phyloP scores from a whole-genome alignment of 1,140 invertebrate species.

The Aricia agestis region DNA sequence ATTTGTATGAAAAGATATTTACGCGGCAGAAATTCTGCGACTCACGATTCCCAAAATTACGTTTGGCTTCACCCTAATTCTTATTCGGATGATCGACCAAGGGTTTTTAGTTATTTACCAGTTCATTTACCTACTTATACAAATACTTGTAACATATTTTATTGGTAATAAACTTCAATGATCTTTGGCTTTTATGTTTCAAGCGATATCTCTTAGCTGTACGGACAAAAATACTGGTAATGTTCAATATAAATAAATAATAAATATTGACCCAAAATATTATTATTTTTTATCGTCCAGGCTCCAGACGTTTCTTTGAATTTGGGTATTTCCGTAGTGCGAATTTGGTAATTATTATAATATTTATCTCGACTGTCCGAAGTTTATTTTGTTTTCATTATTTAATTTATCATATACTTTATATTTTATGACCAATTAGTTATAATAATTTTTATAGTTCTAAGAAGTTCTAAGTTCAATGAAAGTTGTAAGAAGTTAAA shows the following conservation, averaged over 20 bases:
- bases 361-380: background rate
- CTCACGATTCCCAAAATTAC: too few species aligned
- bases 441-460: too few species aligned
- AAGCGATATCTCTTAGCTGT: background rate
- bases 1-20: too few species aligned
- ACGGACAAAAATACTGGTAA: background rate
- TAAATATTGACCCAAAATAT: background rate
- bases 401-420: too few species aligned
- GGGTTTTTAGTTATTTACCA: background rate
- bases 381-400: background rate
- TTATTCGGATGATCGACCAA: background rate
- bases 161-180: conserved; percentile 17
- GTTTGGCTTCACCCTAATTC: too few species aligned
- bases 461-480: too few species aligned
- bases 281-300: background rate
- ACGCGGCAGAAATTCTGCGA: too few species aligned
- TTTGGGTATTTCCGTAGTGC: background rate
- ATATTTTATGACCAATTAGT: too few species aligned
- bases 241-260: background rate
- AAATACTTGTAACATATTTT: conserved; percentile 22
- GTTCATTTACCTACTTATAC: background rate
- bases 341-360: background rate
- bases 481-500: too few species aligned
- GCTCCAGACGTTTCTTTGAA: background rate
- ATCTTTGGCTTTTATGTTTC: conserved; percentile 1